Conservation (phyloP, 1,140 invertebrate genomes). For the Drosophila auraria region DNA sequence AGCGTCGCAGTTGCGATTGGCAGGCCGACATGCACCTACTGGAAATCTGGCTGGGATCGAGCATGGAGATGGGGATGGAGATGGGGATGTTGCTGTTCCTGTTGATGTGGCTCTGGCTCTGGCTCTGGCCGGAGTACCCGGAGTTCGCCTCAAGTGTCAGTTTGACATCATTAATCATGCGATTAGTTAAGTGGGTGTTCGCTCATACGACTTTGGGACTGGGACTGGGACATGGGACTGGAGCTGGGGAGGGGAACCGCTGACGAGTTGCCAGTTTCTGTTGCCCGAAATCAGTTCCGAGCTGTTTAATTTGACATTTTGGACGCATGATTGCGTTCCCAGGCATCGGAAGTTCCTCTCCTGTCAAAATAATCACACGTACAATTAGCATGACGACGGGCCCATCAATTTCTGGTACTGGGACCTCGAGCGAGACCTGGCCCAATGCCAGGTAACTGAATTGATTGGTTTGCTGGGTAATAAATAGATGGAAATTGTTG, state of each 20-base stretch:
- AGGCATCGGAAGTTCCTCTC: conserved; percentile 38
- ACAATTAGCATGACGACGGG: conserved; percentile 82
- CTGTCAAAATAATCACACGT: conserved; percentile 84
- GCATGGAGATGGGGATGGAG: not conserved
- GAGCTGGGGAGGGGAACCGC: not conserved
- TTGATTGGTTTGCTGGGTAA: conserved; percentile 21
- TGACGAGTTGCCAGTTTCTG: conserved; percentile 9
- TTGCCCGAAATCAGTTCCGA: conserved; percentile 77
- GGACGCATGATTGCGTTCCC: conserved; percentile 82
- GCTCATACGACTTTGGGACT: conserved; percentile 35
- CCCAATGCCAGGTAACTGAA: conserved; percentile 26
- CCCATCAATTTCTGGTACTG: conserved; percentile 71
- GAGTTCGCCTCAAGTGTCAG: conserved; percentile 69
- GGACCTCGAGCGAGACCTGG: conserved; percentile 10
- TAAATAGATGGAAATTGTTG: not conserved
- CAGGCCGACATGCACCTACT: conserved; percentile 65
- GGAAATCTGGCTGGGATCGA: conserved; percentile 13
- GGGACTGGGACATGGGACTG: not conserved
- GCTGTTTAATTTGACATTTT: conserved; percentile 83
- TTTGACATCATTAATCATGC: conserved; percentile 85
- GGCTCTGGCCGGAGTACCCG: not conserved
- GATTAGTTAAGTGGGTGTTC: conserved; percentile 85
- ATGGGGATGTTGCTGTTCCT: not conserved
- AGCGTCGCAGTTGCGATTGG: conserved; percentile 82
- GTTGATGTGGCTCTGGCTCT: not conserved